Evolutionary conservation across 2,797 vertebrate species (phyloP), one percentile per base, ranked within the genome.

Genomic region (Halcyon chelicuti): DNA sequence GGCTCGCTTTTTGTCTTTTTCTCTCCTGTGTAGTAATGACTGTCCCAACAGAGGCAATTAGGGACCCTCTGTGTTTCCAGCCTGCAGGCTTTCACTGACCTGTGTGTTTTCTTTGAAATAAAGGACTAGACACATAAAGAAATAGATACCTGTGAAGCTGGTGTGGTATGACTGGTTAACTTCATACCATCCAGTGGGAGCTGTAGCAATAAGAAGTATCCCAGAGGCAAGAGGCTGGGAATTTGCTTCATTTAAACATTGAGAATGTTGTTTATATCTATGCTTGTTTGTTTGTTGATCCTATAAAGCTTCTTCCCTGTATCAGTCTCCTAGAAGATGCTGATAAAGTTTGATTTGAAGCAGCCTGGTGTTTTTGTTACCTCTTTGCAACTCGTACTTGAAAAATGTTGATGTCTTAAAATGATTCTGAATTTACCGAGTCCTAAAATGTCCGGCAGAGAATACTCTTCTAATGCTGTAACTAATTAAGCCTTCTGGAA

Each of bases 401-500:
- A 86, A 83, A 90, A 86, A 70, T 31, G 4, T 22, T 75, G 22
- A 46, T 91, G 42, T 44, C 77, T 88, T 91, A 47, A 91, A 92
- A 83, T 67, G 23, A 65, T 79, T 88, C n/a, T 57, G 60, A 86
- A 42, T 86, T 83, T 74, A 74, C 12, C 51, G 63, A 74, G 66
- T 86, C 76, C 84, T 68, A 68, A 86, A 62, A 66, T 49, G 37
- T 74, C 61, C 14, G 25, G 55, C 57, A 80, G 75, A 95, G 66
- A 85, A 86, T 79, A 52, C 25, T 89, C 49, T 74, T 88, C 79
- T 94, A 70, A 94, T 92, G 66, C 40, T 89, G 88, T 84, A 92
- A 77, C 63, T 92, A 82, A 76, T 71, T 94, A 86, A 89, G 61
- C 70, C 81, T 92, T 94, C 89, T 92, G 86, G 95, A 95, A 78